Percentiles rank a stretch among this genome's conserved stretches.
Conservation (phyloP, 2,797 vertebrate genomes). For the Heliangelus exortis region DNA sequence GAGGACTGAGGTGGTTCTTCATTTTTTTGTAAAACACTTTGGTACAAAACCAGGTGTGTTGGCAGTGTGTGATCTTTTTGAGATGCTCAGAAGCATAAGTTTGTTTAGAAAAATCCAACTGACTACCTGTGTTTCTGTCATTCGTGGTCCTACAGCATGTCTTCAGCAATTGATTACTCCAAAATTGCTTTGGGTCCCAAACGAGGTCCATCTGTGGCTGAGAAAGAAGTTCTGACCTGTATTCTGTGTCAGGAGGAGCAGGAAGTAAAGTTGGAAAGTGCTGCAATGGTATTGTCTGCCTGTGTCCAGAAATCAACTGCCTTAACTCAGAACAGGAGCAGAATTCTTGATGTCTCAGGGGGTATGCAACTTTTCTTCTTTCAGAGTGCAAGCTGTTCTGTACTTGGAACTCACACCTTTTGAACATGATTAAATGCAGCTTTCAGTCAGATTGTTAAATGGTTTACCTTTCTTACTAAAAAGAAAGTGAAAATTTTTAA, state of each 20-base stretch:
- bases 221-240: slow-evolving; percentile 92
- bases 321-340: slow-evolving; percentile 91
- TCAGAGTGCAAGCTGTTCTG: background rate
- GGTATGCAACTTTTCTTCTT: slow-evolving; percentile 69
- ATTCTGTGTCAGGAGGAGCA: slow-evolving; percentile 99
- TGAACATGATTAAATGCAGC: background rate
- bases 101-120: background rate
- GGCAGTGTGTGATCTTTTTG: background rate
- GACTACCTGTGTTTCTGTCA: background rate
- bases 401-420: background rate
- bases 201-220: slow-evolving; percentile 84
- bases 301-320: slow-evolving; percentile 97
- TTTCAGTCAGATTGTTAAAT: background rate
- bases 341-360: slow-evolving; percentile 76
- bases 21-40: background rate
- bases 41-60: background rate
- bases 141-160: slow-evolving; percentile 65
- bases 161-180: slow-evolving; percentile 80
- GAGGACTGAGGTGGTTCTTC: background rate
- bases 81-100: background rate
- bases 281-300: slow-evolving; percentile 95
- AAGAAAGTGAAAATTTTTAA: background rate
- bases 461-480: background rate
- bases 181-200: slow-evolving; percentile 89
- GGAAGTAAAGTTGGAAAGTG: slow-evolving; percentile 88